Evolutionary conservation across 2,797 vertebrate species (phyloP).

Genomic region (Tapera naevia): DNA sequence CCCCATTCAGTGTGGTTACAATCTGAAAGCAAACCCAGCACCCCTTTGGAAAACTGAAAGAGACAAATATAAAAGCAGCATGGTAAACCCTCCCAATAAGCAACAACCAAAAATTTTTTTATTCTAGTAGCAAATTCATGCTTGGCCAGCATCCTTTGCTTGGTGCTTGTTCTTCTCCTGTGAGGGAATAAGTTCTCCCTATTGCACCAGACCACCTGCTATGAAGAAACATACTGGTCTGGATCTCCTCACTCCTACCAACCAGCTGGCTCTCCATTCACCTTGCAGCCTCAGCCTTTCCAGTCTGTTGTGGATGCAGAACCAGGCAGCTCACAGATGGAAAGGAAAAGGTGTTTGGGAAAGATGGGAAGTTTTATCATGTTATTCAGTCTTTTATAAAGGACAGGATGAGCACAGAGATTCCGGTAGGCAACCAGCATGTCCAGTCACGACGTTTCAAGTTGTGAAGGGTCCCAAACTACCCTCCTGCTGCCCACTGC

Average conservation of each 20-base stretch:
- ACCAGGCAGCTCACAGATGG: background rate
- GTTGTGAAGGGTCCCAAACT: background rate
- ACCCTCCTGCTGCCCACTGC: background rate
- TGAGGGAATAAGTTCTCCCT: background rate
- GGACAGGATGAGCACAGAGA: background rate
- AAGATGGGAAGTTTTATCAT: background rate
- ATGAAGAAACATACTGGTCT: background rate
- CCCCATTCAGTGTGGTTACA: background rate
- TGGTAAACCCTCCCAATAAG: background rate
- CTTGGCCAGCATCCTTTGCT: background rate
- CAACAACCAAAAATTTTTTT: background rate
- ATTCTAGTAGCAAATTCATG: background rate
- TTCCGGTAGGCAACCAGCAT: background rate
- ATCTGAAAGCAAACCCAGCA: background rate
- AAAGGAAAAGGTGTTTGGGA: background rate
- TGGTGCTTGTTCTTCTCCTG: background rate
- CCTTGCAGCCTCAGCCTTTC: background rate
- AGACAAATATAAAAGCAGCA: background rate
- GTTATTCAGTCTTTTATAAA: background rate
- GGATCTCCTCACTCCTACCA: background rate
- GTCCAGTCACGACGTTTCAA: background rate
- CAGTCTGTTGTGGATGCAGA: background rate
- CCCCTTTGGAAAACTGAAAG: background rate
- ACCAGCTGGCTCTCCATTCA: accelerated
- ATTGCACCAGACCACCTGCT: background rate